A percentile compares a stretch with the other conserved stretches of the same genome.
phyloP scores from a whole-genome alignment of 2,888 invertebrate genomes.

The Ptychoptera contaminata region DNA sequence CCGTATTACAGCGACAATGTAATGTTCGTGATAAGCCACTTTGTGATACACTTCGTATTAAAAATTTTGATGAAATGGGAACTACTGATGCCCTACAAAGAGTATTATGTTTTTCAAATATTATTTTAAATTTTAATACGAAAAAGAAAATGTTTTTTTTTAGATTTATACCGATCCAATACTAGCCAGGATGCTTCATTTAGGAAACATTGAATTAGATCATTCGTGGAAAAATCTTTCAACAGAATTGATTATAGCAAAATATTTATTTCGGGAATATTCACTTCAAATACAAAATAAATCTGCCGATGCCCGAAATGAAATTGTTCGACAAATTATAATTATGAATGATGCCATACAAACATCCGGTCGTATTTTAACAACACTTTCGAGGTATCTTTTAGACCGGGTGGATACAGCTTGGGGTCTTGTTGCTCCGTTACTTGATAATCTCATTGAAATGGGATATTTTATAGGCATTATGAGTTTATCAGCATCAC shows the following conservation, averaged over 20 bases:
- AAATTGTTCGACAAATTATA: neutral
- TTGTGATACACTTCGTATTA: slow-evolving; percentile 59
- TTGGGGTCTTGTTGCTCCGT: slow-evolving; percentile 23
- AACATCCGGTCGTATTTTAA: slow-evolving; percentile 26
- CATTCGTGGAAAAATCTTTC: slow-evolving; percentile 29
- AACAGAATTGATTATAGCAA: slow-evolving; percentile 28
- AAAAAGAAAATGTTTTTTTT: neutral
- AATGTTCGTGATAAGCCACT: slow-evolving; percentile 50
- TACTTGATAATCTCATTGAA: slow-evolving; percentile 21
- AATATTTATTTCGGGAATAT: slow-evolving; percentile 30
- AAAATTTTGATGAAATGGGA: slow-evolving; percentile 43
- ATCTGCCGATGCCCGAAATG: slow-evolving; percentile 12
- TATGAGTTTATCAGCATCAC: slow-evolving; percentile 23
- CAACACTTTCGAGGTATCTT: slow-evolving; percentile 20
- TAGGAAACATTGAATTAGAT: slow-evolving; percentile 30
- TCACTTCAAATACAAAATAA: slow-evolving; percentile 30
- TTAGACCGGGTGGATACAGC: slow-evolving; percentile 22
- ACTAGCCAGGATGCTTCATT: slow-evolving; percentile 29
- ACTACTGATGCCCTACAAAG: slow-evolving; percentile 29
- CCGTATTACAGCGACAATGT: slow-evolving; percentile 43
- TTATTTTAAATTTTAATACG: neutral
- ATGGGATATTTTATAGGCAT: slow-evolving; percentile 26
- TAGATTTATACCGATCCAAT: slow-evolving; percentile 28
- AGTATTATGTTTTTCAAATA: slow-evolving; percentile 16
- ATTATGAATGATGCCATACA: slow-evolving; percentile 25